These are phyloP conservation scores for Pipra filicauda DNA, from an alignment of 2,113 vertebrate species.

Conservation along the genomic window DNA sequence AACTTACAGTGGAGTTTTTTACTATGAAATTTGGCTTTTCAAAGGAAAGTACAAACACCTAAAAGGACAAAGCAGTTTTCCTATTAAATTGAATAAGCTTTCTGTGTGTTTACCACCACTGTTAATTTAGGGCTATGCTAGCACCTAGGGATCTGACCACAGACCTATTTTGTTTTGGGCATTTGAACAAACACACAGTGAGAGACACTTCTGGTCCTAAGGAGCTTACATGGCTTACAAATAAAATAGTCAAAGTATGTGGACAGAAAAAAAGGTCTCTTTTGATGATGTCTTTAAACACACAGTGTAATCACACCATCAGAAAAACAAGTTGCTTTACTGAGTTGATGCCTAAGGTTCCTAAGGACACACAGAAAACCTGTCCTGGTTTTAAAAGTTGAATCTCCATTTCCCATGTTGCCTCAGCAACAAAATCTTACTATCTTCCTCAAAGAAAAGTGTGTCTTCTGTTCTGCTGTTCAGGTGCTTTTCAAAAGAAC, in stretches of 20 bases:
- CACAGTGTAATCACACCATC: background rate
- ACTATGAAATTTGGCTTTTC: background rate
- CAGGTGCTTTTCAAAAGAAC: slow-evolving; percentile 14
- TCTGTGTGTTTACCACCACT: background rate
- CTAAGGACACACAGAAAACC: background rate
- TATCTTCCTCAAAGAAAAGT: background rate
- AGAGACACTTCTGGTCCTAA: background rate
- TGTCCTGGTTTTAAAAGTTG: background rate
- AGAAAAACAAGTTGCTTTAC: background rate
- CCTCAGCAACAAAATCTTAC: slow-evolving; percentile 5
- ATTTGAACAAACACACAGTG: background rate
- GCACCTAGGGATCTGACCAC: background rate
- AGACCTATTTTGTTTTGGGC: background rate
- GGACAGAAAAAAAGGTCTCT: background rate
- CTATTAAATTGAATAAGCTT: background rate
- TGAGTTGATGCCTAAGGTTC: background rate
- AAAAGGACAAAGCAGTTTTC: background rate
- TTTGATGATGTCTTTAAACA: background rate
- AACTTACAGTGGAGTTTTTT: background rate
- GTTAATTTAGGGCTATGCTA: background rate
- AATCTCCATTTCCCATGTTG: background rate
- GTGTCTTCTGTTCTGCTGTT: background rate
- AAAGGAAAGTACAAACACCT: background rate
- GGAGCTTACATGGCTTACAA: background rate
- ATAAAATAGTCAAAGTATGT: background rate